Percentiles rank a stretch among this genome's conserved stretches.
Conservation (phyloP, 2,113 vertebrate genomes). For the Sceloporus tristichus region DNA sequence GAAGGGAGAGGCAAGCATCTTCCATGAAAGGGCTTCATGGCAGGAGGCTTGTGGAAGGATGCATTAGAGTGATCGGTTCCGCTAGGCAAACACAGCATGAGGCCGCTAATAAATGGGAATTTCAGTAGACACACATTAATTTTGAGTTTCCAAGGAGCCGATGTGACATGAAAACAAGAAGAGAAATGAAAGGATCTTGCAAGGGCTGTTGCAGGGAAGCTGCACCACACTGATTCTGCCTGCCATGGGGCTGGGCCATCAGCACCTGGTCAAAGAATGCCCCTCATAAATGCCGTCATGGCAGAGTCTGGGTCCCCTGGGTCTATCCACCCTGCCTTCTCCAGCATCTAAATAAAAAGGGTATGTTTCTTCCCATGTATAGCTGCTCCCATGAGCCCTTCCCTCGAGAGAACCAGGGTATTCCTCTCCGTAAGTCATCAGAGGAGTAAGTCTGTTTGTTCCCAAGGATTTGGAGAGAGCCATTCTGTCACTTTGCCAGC, state of each 20-base stretch:
- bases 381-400: constrained; percentile 40
- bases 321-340: not conserved
- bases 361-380: constrained; percentile 2
- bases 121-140: constrained; percentile 48
- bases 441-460: not conserved
- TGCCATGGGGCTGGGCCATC: not conserved
- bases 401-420: not conserved
- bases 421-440: constrained; percentile 59
- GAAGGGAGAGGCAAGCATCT: not conserved
- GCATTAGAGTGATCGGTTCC: not conserved
- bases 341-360: not conserved
- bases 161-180: constrained; percentile 59
- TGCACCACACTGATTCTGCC: not conserved
- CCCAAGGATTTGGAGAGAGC: constrained; percentile 60
- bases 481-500: constrained; percentile 43
- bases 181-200: constrained; percentile 37
- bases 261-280: not conserved
- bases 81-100: constrained; percentile 13
- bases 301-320: not conserved
- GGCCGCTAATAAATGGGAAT: constrained; percentile 50
- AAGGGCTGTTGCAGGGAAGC: constrained; percentile 19
- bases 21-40: not conserved
- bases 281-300: too few relatives aligned
- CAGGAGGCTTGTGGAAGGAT: not conserved
- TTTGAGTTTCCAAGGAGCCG: constrained; percentile 48